These are phyloP conservation scores for Diachrysia chrysitis DNA, from an alignment of 2,888 invertebrate species.

Conservation along the genomic window DNA sequence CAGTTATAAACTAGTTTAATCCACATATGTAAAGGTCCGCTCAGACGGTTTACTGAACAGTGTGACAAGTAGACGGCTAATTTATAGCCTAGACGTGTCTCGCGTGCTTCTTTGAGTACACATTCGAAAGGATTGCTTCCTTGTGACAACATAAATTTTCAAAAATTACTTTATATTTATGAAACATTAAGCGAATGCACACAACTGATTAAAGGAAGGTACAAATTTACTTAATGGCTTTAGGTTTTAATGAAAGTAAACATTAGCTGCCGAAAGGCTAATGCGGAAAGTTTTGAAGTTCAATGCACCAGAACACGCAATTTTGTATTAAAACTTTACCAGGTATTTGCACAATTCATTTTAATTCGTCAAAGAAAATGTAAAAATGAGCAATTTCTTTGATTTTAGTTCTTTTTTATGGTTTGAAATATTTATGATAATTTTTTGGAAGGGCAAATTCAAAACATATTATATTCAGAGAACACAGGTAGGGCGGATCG, in stretches of 20 bases:
- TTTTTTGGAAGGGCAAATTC: conserved; percentile 15
- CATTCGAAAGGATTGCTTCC: neutral
- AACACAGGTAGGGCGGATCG: neutral
- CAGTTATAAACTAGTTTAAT: conserved; percentile 53
- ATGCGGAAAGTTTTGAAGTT: conserved; percentile 40
- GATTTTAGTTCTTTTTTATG: conserved; percentile 17
- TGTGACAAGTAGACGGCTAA: neutral
- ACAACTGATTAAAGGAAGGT: conserved; percentile 8
- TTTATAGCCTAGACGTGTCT: conserved; percentile 8
- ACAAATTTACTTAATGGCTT: conserved; percentile 15
- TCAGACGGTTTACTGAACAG: conserved; percentile 13
- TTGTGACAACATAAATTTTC: neutral
- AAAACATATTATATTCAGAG: neutral
- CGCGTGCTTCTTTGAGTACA: neutral
- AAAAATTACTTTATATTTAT: neutral
- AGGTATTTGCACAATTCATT: conserved; percentile 24
- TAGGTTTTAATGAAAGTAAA: conserved; percentile 14
- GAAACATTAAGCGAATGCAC: conserved; percentile 4
- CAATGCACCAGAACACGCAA: conserved; percentile 48
- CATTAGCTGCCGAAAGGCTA: conserved; percentile 24
- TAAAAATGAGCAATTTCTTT: conserved; percentile 22
- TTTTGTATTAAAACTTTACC: conserved; percentile 29
- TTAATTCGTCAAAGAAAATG: conserved; percentile 22
- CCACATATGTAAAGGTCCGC: conserved; percentile 34
- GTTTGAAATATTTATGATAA: conserved; percentile 8